Base-by-base conservation (phyloP, 2,113 vertebrate species). In the Thunnus maccoyii region DNA sequence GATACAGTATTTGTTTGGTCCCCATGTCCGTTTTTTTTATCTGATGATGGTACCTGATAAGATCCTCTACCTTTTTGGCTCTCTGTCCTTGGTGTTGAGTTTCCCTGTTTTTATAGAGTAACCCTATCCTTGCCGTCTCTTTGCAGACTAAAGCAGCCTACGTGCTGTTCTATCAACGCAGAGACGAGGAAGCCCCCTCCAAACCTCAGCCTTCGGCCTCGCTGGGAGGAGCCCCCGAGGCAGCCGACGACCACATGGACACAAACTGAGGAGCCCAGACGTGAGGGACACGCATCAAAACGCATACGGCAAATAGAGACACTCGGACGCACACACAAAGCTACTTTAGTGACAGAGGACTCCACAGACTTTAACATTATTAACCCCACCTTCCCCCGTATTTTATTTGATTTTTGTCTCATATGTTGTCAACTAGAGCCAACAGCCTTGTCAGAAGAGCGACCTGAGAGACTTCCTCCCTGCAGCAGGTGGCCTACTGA, bases 91-190 rank as follows among this genome's bases (percentile, higher is more conserved):
- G 52, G 85, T 86, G 48, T 89, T 58, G 0, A 30, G 52, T 89
- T 65, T 83, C 68, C 17, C 48, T 54, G 65, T 75, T 54, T 86
- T n/a, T 58, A 55, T 71, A 5, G 13, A 44, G 76, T 93, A 86
- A 88, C 5, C 5, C 12, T 57, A 83, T 54, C 61, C 25, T 3
- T 56, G 50, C 76, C 18, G 55, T 85, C 68, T 74, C 78, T 10
- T 94, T 72, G 20, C 93, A 99, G 97, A 98, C 97, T 46, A 99
- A 99, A 90, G 98, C 98, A 3, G 98, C 98, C 0, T 99, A 99
- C 0, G 97, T 99, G 92, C 95, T 99, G 46, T 99, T 99, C 82
- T 99, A 99, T 90, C 96, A 98, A 88, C 97, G 97, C 63, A 95
- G 96, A 85, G 97, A 96, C 3, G 89, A 93, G 3, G 95, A 96